Conservation (phyloP, 2,888 invertebrate species). For the Sphinx pinastri region DNA sequence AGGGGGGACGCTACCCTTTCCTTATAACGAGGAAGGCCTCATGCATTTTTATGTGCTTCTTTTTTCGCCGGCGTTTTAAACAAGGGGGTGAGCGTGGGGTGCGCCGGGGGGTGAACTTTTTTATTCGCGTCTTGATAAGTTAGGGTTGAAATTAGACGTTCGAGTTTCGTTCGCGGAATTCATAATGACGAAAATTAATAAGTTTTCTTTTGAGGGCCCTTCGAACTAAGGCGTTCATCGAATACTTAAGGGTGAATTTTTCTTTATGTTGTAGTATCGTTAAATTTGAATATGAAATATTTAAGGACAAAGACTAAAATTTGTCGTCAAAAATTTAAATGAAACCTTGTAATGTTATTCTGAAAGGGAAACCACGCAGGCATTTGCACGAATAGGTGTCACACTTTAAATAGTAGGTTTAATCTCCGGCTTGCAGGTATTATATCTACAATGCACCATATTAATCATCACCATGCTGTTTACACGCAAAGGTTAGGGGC, state of each 20-base stretch:
- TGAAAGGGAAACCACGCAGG: conserved; percentile 4
- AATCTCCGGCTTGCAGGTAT: too few relatives aligned
- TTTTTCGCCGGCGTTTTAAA: conserved; percentile 85
- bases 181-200: conserved; percentile 84
- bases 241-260: conserved; percentile 48
- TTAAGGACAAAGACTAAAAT: conserved; percentile 8
- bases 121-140: conserved; percentile 85
- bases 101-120: conserved; percentile 79
- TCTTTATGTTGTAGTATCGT: conserved; percentile 25
- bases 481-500: too few relatives aligned
- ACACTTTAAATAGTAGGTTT: not conserved
- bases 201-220: conserved; percentile 81
- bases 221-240: conserved; percentile 60
- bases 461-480: too few relatives aligned
- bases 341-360: conserved; percentile 6
- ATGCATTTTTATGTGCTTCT: conserved; percentile 86
- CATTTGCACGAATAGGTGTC: not conserved
- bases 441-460: too few relatives aligned
- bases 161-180: conserved; percentile 84
- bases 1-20: conserved; percentile 81
- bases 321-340: not conserved
- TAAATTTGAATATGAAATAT: conserved; percentile 25
- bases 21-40: conserved; percentile 85
- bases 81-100: conserved; percentile 83
- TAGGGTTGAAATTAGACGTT: conserved; percentile 85